Evolutionary conservation across 2,113 vertebrate species (phyloP), one percentile per base, ranked within the genome.

Genomic region (Myiopsitta monachus): DNA sequence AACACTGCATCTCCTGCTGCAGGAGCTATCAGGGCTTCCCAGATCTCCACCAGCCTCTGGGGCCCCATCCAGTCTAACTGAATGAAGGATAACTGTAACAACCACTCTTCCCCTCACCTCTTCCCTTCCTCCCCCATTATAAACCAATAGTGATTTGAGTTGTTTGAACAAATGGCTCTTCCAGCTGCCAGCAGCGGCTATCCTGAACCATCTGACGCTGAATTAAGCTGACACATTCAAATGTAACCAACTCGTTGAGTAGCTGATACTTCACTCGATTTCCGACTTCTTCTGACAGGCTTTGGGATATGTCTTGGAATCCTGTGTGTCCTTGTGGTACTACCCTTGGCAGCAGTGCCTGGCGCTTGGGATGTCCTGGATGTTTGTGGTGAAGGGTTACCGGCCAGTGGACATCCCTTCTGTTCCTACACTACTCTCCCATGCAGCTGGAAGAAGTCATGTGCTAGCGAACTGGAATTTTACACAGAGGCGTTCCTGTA

Each of bases 21-120:
- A 97, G 95, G 96, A 95, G 77, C 90, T 92, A 96, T 95, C 92
- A 81, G 96, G 95, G 94, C 97, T 97, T 96, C 95, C 95, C 95
- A 95, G 95, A 88, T 92, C 94, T 88, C 87, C 81, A 88, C 62
- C 91, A 96, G 96, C 93, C 94, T 94, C 92, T 96, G 97, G 94
- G 92, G 91, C 70, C 88, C 79, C 78, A 82, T 95, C 95, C 86
- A 95, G 80, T 92, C 85, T 92, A 96, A 97, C 87, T 86, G 96
- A 98, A 97, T 94, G 98, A 98, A 97, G 97, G 96, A 98, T 97
- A 95, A 96, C 93, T 97, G 96, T 97, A 96, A 97, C 83, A 93
- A 97, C 92, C 95, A 96, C 94, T 96, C 54, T 75, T 59, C 57
- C 57, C 57, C 22, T 17, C 16, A 51, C 10, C 11, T 26, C 28